Conservation (phyloP, 2,797 vertebrate species). For the Prunella strophiata region DNA sequence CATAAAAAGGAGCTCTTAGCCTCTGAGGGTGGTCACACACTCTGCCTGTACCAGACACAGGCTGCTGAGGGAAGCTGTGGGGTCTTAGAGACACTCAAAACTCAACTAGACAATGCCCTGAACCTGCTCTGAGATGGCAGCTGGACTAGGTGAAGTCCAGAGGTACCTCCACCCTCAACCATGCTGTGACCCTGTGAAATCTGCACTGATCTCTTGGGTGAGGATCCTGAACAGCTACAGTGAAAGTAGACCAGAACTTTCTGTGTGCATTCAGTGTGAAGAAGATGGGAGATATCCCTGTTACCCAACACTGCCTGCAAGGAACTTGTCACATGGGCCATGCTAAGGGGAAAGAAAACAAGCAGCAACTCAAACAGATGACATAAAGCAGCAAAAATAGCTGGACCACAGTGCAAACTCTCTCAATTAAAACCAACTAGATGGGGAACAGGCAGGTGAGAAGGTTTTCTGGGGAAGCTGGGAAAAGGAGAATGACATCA, state of each 20-base stretch:
- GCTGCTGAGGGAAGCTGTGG: background rate
- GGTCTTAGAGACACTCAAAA: background rate
- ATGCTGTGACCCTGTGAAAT: background rate
- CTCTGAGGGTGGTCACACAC: background rate
- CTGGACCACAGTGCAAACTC: background rate
- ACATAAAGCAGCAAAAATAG: background rate
- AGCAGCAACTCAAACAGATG: background rate
- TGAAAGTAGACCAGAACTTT: background rate
- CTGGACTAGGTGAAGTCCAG: background rate
- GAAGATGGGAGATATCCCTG: background rate
- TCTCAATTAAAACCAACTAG: background rate
- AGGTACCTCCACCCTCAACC: background rate
- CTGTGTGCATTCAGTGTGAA: rapidly evolving
- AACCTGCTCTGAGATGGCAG: background rate
- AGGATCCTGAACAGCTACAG: background rate
- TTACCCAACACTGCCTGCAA: background rate
- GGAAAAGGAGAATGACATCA: background rate
- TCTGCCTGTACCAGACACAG: background rate
- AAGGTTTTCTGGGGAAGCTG: background rate
- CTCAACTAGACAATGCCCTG: background rate
- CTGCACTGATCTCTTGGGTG: background rate
- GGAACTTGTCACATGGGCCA: background rate
- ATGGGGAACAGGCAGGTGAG: background rate
- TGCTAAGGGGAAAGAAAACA: background rate
- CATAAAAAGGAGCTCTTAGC: background rate